A percentile compares a stretch with the other conserved stretches of the same genome.
Conservation (phyloP, 2,888 invertebrate species). For the Zonitis immaculata region DNA sequence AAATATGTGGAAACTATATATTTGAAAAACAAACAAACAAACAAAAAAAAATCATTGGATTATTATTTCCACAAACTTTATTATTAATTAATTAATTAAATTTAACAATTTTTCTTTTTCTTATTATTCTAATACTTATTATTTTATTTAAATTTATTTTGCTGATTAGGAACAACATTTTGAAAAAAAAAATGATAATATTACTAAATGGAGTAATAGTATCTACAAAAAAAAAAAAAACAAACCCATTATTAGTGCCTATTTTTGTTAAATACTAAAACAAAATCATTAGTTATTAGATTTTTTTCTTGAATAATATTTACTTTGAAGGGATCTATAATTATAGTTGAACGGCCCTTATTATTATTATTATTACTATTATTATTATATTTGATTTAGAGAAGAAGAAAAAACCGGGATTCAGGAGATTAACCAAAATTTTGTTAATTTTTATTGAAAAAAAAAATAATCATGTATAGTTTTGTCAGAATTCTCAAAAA, state of each 20-base stretch:
- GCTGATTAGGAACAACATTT: background rate
- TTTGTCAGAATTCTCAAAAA: too few species aligned
- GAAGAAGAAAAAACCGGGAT: too few species aligned
- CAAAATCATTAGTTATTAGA: background rate
- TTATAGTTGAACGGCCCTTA: background rate
- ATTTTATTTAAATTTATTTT: background rate
- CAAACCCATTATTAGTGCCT: background rate
- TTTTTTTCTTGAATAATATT: background rate
- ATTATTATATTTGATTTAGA: background rate
- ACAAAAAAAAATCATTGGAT: slow-evolving; percentile 25
- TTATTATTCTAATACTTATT: slow-evolving; percentile 5
- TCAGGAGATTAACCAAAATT: background rate
- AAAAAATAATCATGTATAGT: too few species aligned
- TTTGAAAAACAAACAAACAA: slow-evolving; percentile 9
- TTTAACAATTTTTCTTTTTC: slow-evolving; percentile 27
- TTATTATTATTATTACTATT: background rate
- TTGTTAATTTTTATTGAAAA: background rate
- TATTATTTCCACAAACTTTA: slow-evolving; percentile 30
- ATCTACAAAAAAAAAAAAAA: background rate
- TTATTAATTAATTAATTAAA: slow-evolving; percentile 24
- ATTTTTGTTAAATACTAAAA: background rate
- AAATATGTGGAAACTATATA: too few species aligned
- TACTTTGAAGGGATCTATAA: slow-evolving; percentile 3
- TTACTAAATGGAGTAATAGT: background rate
- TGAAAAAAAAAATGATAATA: background rate